Percentiles rank a stretch among this genome's conserved stretches.
Evolutionary conservation across 2,888 invertebrate species (phyloP).

Genomic region (Euclidia mi): DNA sequence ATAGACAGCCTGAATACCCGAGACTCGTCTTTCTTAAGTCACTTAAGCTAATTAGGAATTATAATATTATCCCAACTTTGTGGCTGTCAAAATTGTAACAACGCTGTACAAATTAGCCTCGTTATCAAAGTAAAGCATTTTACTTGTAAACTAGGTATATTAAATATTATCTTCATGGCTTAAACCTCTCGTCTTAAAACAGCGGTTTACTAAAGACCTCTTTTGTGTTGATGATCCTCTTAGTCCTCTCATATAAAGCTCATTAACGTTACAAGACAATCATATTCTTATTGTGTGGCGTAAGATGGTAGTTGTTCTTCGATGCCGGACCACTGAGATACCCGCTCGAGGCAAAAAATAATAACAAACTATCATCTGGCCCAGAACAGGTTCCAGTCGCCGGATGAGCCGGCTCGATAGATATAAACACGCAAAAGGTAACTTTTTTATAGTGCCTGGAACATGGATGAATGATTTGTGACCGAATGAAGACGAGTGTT

Average conservation of each 20-base stretch:
- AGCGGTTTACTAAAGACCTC: constrained; percentile 4
- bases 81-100: constrained; percentile 27
- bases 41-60: constrained; percentile 5
- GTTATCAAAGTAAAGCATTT: constrained; percentile 25
- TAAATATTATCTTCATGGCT: constrained; percentile 20
- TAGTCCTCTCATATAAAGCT: constrained; percentile 21
- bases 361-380: constrained; percentile 85
- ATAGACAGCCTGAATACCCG: neutral
- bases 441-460: constrained; percentile 65
- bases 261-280: constrained; percentile 29
- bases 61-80: constrained; percentile 7
- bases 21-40: neutral
- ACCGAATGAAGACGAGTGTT: constrained; percentile 29
- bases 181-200: constrained; percentile 2
- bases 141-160: constrained; percentile 1
- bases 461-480: constrained; percentile 48
- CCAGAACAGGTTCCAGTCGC: constrained; percentile 79
- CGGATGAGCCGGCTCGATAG: constrained; percentile 75
- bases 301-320: constrained; percentile 60
- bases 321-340: constrained; percentile 62
- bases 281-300: constrained; percentile 47
- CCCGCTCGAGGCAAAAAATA: constrained; percentile 76
- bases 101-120: constrained; percentile 17
- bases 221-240: constrained; percentile 14
- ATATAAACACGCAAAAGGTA: constrained; percentile 73